Conservation (phyloP, 1,140 invertebrate genomes). For the Drosophila mojavensis region DNA sequence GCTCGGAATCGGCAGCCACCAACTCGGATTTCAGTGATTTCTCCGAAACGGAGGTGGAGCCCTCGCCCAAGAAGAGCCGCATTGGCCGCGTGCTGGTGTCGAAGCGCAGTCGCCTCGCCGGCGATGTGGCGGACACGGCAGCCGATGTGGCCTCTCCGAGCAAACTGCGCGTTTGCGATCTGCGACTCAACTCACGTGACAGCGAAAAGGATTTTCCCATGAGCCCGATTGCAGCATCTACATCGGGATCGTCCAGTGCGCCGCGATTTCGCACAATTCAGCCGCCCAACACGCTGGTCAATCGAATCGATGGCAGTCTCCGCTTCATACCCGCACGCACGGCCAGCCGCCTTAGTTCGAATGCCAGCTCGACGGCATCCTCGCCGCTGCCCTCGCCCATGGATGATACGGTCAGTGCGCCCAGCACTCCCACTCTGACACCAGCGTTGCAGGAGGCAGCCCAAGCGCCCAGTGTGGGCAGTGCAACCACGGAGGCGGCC, state of each 20-base stretch:
- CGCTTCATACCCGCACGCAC: constrained; percentile 65
- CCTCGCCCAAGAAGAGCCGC: constrained; percentile 88
- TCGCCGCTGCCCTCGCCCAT: constrained; percentile 83
- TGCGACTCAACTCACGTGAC: constrained; percentile 86
- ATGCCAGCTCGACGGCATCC: constrained; percentile 84
- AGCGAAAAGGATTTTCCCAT: constrained; percentile 85
- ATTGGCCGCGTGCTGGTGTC: constrained; percentile 83
- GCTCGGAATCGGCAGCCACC: constrained; percentile 84
- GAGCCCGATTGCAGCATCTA: constrained; percentile 61
- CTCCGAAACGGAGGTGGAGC: constrained; percentile 87
- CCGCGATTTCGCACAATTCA: constrained; percentile 72
- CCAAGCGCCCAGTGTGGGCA: constrained; percentile 24
- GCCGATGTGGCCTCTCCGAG: constrained; percentile 86
- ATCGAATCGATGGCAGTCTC: constrained; percentile 66
- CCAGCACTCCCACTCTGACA: constrained; percentile 81
- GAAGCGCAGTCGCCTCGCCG: constrained; percentile 66
- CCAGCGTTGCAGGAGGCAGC: constrained; percentile 51
- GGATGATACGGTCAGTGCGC: constrained; percentile 84
- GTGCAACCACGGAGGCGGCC: constrained; percentile 24
- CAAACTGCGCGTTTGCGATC: constrained; percentile 87
- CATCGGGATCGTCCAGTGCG: constrained; percentile 36
- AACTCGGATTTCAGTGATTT: constrained; percentile 86
- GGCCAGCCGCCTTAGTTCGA: constrained; percentile 66
- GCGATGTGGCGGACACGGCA: constrained; percentile 66
- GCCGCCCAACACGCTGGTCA: constrained; percentile 70